Evolutionary conservation across 2,797 vertebrate species (phyloP).

Genomic region (Borostomias antarcticus): DNA sequence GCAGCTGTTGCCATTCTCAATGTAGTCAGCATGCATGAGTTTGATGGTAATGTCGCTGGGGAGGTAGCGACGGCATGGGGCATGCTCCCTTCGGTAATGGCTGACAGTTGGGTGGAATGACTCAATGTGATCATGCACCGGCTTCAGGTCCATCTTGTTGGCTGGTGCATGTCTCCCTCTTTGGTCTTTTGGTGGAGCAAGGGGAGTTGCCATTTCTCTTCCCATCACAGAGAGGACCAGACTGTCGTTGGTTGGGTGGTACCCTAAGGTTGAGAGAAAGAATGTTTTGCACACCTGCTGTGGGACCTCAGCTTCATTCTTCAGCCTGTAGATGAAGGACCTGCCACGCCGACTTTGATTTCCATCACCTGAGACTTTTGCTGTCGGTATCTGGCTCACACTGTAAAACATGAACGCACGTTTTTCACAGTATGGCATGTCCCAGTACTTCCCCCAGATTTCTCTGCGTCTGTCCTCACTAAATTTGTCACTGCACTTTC

Average conservation of each 20-base stretch:
- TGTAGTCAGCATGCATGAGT: too few relatives aligned
- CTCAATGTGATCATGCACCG: slow-evolving; percentile 21
- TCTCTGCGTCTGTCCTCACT: slow-evolving; percentile 1
- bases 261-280: slow-evolving; percentile 5
- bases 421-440: slow-evolving; percentile 2
- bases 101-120: slow-evolving; percentile 12
- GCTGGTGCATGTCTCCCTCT: slow-evolving; percentile 19
- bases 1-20: too few relatives aligned
- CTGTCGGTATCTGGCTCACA: not conserved
- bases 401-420: slow-evolving; percentile 1
- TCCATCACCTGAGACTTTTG: not conserved
- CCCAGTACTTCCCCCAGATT: not conserved
- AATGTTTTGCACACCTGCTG: slow-evolving; percentile 3
- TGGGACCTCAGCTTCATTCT: not conserved
- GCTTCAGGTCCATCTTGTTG: slow-evolving; percentile 18
- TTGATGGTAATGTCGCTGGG: too few relatives aligned
- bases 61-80: too few relatives aligned
- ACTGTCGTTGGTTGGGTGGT: not conserved
- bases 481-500: too few relatives aligned
- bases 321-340: not conserved
- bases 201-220: not conserved
- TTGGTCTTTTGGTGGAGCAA: slow-evolving; percentile 23
- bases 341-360: not conserved
- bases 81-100: slow-evolving; percentile 19
- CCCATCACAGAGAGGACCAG: slow-evolving; percentile 3